A percentile compares a stretch with the other conserved stretches of the same genome.
Evolutionary conservation across 2,888 invertebrate genomes (phyloP).

Genomic region (Odontocerum albicorne): DNA sequence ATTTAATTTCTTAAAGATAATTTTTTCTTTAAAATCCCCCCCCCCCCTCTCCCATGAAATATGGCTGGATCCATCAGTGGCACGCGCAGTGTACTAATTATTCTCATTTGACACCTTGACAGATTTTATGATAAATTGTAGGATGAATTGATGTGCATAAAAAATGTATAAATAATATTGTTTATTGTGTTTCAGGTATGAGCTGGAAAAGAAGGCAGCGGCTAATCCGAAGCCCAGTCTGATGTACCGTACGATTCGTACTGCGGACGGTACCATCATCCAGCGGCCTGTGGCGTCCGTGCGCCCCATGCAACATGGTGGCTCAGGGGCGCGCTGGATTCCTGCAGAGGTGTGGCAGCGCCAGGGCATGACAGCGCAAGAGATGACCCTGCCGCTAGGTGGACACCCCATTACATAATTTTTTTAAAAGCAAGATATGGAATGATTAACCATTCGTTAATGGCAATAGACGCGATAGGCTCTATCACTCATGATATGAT

Average conservation of each 20-base stretch:
- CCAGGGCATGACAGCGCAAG: constrained; percentile 94
- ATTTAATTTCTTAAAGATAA: too few species aligned
- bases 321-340: constrained; percentile 69
- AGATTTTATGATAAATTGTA: too few species aligned
- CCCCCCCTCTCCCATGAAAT: too few species aligned
- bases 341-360: constrained; percentile 89
- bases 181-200: constrained; percentile 66
- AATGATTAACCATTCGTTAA: not conserved
- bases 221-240: constrained; percentile 61
- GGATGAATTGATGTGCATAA: too few species aligned
- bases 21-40: too few species aligned
- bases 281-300: constrained; percentile 70
- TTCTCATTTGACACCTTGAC: too few species aligned
- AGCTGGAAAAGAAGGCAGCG: constrained; percentile 88
- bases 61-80: too few species aligned
- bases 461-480: too few species aligned
- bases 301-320: constrained; percentile 80
- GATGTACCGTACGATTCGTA: constrained; percentile 62
- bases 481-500: too few species aligned
- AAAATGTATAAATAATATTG: not conserved
- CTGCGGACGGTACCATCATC: constrained; percentile 59
- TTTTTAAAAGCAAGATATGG: not conserved
- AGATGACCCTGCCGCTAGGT: constrained; percentile 89
- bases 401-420: too few species aligned
- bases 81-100: too few species aligned